A percentile compares a stretch with the other conserved stretches of the same genome.
phyloP scores from a whole-genome alignment of 2,113 vertebrate species.

The Anarrhichthys ocellatus region DNA sequence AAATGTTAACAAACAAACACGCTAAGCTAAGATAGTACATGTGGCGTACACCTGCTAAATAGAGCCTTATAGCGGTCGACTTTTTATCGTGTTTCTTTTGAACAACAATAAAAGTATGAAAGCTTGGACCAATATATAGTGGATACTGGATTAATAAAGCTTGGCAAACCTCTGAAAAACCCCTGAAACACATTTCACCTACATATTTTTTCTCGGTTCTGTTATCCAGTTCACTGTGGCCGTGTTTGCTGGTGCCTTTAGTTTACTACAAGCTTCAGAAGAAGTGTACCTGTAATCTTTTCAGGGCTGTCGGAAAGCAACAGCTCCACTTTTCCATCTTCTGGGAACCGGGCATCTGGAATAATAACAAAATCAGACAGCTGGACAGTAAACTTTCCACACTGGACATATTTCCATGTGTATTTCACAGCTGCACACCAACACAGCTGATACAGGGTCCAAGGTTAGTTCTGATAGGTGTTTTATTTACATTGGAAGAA shows the following conservation, averaged over 20 bases:
- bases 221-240: background rate
- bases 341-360: conserved; percentile 91
- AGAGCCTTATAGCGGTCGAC: background rate
- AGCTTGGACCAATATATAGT: background rate
- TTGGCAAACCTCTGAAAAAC: conserved; percentile 9
- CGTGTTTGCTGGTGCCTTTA: background rate
- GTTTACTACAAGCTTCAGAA: background rate
- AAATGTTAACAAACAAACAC: background rate
- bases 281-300: conserved; percentile 85
- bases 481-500: conserved; percentile 33
- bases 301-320: conserved; percentile 90
- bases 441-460: conserved; percentile 22
- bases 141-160: background rate
- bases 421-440: conserved; percentile 45
- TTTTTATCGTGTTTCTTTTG: background rate
- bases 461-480: conserved; percentile 43
- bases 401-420: conserved; percentile 17
- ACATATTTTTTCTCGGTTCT: background rate
- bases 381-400: conserved; percentile 6
- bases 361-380: conserved; percentile 46
- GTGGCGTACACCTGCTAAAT: background rate
- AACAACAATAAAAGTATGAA: background rate
- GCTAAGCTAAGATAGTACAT: background rate
- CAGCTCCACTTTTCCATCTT: conserved; percentile 89
- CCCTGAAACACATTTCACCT: conserved; percentile 22